Conservation (phyloP, 2,113 vertebrate genomes). For the Mesocricetus auratus region DNA sequence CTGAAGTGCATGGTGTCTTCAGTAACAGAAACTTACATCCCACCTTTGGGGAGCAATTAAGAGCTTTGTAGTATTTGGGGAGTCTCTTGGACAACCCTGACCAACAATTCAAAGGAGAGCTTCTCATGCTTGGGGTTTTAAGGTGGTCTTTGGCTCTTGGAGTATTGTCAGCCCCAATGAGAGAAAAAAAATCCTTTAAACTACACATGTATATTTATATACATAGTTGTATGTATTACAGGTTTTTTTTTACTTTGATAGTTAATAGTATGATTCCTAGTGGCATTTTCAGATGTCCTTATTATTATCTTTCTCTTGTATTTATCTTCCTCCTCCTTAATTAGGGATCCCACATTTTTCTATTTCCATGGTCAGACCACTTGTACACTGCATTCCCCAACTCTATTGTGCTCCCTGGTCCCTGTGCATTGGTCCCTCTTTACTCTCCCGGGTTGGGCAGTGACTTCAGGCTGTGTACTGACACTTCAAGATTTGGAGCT, state of each 20-base stretch:
- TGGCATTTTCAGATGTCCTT: not conserved
- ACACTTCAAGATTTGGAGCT: too few relatives aligned
- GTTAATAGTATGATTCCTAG: not conserved
- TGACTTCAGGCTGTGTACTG: too few relatives aligned
- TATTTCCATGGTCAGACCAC: not conserved
- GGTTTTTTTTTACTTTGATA: not conserved
- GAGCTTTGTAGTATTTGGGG: not conserved
- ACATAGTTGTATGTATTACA: not conserved
- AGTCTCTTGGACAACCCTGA: not conserved
- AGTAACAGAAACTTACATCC: not conserved
- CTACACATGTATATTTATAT: not conserved
- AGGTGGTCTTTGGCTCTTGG: not conserved
- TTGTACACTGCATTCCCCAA: too few relatives aligned
- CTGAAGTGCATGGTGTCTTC: not conserved
- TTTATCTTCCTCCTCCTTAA: not conserved
- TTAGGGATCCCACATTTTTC: not conserved
- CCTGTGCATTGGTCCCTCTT: too few relatives aligned
- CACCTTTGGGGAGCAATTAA: not conserved
- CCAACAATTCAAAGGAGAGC: not conserved
- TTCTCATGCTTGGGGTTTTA: not conserved
- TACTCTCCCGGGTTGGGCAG: too few relatives aligned
- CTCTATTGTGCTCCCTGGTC: too few relatives aligned
- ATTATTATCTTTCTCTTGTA: not conserved
- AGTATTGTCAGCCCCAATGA: not conserved
- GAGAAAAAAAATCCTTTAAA: not conserved